Evolutionary conservation across 2,113 vertebrate genomes (phyloP).

Genomic region (Platysternon megacephalum): DNA sequence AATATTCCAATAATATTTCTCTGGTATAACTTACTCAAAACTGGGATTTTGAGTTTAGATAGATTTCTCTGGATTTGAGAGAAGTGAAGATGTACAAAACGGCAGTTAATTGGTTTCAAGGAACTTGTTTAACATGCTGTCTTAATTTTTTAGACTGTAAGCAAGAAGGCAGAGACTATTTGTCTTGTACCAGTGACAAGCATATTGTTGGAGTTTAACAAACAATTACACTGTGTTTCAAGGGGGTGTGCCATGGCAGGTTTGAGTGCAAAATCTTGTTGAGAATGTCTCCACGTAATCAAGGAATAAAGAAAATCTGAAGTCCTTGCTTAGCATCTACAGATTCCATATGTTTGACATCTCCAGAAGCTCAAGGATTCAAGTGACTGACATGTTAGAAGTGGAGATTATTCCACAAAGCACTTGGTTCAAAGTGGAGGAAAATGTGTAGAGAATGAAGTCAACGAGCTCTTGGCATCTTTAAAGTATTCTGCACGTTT

Average conservation of each 20-base stretch:
- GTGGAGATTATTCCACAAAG: neutral
- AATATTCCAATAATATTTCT: neutral
- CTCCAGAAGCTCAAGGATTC: neutral
- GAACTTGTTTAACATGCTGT: neutral
- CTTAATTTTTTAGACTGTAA: neutral
- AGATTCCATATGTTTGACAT: neutral
- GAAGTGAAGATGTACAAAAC: neutral
- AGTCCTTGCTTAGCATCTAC: neutral
- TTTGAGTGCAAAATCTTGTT: neutral
- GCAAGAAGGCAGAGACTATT: neutral
- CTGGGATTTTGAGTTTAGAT: neutral
- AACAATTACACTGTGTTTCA: neutral
- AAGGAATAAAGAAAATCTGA: neutral
- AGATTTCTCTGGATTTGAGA: neutral
- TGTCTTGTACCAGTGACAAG: neutral
- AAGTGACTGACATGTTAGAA: neutral
- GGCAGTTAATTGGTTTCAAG: neutral
- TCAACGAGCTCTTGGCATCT: neutral
- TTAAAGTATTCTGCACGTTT: neutral
- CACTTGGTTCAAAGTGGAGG: neutral
- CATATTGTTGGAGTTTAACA: neutral
- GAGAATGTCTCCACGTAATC: neutral
- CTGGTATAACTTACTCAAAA: neutral
- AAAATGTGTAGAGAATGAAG: neutral
- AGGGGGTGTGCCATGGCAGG: neutral